These are phyloP conservation scores for Actinernus sp. DNA, from an alignment of 92 coral and sea anemone genomes.

Conservation along the genomic window DNA sequence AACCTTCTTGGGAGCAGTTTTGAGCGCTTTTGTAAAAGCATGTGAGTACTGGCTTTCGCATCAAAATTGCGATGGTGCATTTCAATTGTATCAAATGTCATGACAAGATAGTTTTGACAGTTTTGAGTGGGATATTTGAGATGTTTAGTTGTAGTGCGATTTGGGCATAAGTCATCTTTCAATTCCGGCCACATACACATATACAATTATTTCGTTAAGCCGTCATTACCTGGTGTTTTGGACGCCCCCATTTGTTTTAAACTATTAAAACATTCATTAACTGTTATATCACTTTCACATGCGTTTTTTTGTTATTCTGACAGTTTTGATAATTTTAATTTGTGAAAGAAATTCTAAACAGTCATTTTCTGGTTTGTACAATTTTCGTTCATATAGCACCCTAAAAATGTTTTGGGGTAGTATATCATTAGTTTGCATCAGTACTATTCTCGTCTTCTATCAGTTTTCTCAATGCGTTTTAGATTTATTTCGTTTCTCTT, in stretches of 20 bases:
- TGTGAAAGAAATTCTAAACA: constrained; percentile 10
- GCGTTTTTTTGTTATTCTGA: background rate
- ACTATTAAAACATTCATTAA: constrained; percentile 31
- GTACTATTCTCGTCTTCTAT: constrained; percentile 3
- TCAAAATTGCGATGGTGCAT: too few relatives aligned
- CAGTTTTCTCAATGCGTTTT: constrained; percentile 36
- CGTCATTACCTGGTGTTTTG: constrained; percentile 37
- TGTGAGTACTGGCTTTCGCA: too few relatives aligned
- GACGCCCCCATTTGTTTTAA: constrained; percentile 6
- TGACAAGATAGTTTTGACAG: too few relatives aligned
- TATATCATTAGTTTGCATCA: too few relatives aligned
- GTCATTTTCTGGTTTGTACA: constrained; percentile 11
- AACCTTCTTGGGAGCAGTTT: too few relatives aligned
- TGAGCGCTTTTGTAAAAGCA: too few relatives aligned
- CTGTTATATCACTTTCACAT: constrained; percentile 22
- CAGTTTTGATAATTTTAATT: constrained; percentile 10
- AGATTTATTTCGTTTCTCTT: constrained; percentile 22
- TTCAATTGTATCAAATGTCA: too few relatives aligned
- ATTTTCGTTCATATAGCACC: constrained; percentile 5
- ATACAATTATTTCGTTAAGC: constrained; percentile 9
- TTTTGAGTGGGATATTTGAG: too few relatives aligned
- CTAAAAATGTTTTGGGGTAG: too few relatives aligned
- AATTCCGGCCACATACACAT: constrained; percentile 21
- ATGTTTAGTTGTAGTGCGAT: too few relatives aligned
- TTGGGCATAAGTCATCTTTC: constrained; percentile 2